Evolutionary conservation across 2,113 vertebrate species (phyloP).

Genomic region (Cololabis saira): DNA sequence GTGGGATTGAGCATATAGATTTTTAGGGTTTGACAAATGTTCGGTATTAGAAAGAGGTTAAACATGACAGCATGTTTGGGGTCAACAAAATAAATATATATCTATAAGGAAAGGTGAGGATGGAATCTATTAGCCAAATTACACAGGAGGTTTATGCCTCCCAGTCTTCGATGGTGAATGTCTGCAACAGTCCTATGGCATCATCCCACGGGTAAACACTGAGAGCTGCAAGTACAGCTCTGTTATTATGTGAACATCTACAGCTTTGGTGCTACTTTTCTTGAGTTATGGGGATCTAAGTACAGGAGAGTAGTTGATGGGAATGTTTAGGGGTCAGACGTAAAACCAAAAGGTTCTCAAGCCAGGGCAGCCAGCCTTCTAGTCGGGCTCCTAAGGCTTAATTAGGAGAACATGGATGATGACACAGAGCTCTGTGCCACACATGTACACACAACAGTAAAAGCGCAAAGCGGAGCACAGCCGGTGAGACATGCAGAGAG

Average conservation of each 20-base stretch:
- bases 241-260: constrained; percentile 63
- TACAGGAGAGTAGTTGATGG: constrained; percentile 44
- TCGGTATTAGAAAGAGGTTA: constrained; percentile 28
- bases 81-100: constrained; percentile 9
- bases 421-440: constrained; percentile 59
- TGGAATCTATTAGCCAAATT: constrained; percentile 59
- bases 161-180: constrained; percentile 22
- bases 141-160: constrained; percentile 46
- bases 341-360: constrained; percentile 51
- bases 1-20: constrained; percentile 21
- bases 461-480: constrained; percentile 59
- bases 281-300: constrained; percentile 48
- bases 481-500: constrained; percentile 64
- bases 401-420: constrained; percentile 76
- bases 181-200: constrained; percentile 27
- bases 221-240: constrained; percentile 35
- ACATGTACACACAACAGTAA: constrained; percentile 62
- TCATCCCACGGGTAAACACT: constrained; percentile 38
- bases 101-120: constrained; percentile 6
- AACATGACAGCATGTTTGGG: constrained; percentile 20
- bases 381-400: constrained; percentile 54
- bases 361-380: constrained; percentile 52
- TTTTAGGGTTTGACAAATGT: constrained; percentile 10
- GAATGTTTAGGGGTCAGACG: constrained; percentile 40
- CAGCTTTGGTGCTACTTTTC: constrained; percentile 53